Evolutionary conservation across 2,888 invertebrate genomes (phyloP), one percentile per base, ranked within the genome.

Genomic region (Onchidella celtica): DNA sequence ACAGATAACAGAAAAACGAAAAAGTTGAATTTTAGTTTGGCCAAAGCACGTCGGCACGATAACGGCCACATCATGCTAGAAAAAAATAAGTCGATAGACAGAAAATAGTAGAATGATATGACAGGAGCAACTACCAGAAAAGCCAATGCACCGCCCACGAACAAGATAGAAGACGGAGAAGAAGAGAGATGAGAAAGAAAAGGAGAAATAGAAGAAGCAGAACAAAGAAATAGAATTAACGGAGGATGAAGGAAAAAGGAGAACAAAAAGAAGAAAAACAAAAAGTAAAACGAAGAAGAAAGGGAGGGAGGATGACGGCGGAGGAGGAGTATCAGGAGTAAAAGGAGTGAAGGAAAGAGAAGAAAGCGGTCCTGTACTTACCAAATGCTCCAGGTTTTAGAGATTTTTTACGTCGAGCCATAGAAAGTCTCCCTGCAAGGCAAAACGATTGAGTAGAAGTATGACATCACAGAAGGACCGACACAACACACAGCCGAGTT

Each of bases 141-240:
- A 38, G 24, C n/a, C 17, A 24, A 32, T n/a, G 24, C 2, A 36
- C 36, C 32, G 2, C 32, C 11, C 32, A 65, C 36, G 34, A 65
- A 65, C n/a, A 65, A 65, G 34, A 65, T 1, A 65, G 65, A 65
- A 65, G 4, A 65, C 32, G 32, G 36, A 65, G 32, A 65, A 65
- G 4, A 65, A 65, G 65, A 65, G 36, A 2, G 36, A 65, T 32
- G 36, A 34, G 14, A 65, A 34, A 3, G 36, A 34, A n/a, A 65
- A 34, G 6, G 36, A 34, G 6, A 65, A 34, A 9, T 34, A 34
- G 14, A 65, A 24, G 34, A 65, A 34, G 14, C 32, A 34, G 17
- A 34, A 32, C 17, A 14, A 65, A n/a, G n/a, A 65, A n/a, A 65
- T 1, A n/a, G n/a, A 65, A 14, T 21, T 34, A 14, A 34, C 14